These are phyloP conservation scores for Megalops atlanticus DNA, from an alignment of 2,113 vertebrate genomes.

Conservation along the genomic window DNA sequence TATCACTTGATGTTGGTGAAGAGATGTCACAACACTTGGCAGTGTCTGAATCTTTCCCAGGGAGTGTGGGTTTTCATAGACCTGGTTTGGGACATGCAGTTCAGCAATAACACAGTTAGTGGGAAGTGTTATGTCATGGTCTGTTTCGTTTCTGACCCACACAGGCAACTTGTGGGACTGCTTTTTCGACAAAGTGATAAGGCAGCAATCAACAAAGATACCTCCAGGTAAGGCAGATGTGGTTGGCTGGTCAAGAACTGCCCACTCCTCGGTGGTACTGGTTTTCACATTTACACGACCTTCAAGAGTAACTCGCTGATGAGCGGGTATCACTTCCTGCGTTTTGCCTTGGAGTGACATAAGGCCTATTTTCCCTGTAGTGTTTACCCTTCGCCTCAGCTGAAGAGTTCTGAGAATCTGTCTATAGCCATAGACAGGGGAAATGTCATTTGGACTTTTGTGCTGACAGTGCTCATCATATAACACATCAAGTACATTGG, in stretches of 20 bases:
- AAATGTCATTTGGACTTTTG: neutral
- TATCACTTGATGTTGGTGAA: too few relatives aligned
- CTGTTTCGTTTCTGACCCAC: constrained; percentile 25
- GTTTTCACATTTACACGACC: too few relatives aligned
- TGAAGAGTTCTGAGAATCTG: neutral
- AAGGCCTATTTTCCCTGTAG: neutral
- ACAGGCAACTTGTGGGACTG: constrained; percentile 1
- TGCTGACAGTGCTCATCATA: neutral
- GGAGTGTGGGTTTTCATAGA: neutral
- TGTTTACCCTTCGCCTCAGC: too few relatives aligned
- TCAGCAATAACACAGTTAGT: constrained; percentile 20
- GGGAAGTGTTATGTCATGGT: constrained; percentile 22
- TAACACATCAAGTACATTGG: neutral
- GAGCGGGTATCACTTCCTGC: too few relatives aligned
- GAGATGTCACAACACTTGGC: neutral
- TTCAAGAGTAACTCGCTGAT: too few relatives aligned
- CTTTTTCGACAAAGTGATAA: constrained; percentile 12
- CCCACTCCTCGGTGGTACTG: neutral
- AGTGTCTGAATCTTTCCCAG: neutral
- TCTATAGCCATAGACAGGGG: neutral
- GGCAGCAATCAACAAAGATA: constrained; percentile 27
- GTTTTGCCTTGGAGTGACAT: too few relatives aligned
- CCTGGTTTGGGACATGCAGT: neutral
- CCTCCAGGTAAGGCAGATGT: constrained; percentile 18
- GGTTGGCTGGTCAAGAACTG: too few relatives aligned